A percentile compares a stretch with the other conserved stretches of the same genome.
Conservation (phyloP, 2,888 invertebrate species). For the Idaea biselata region DNA sequence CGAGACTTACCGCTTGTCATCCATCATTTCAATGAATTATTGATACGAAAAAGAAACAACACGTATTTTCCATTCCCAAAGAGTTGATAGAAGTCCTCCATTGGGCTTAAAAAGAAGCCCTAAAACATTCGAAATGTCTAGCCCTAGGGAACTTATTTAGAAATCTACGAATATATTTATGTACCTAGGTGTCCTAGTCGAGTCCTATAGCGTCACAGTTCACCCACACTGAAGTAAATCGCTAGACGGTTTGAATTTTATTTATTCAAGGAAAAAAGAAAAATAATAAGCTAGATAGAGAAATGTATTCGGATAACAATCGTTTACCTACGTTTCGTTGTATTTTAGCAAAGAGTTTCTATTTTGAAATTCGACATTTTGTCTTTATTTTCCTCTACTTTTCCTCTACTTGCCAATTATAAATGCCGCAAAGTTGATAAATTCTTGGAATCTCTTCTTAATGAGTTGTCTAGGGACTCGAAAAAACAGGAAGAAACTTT, state of each 20-base stretch:
- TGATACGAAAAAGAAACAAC: slow-evolving; percentile 41
- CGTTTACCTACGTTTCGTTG: not conserved
- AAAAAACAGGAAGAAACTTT: not conserved
- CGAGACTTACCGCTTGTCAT: slow-evolving; percentile 42
- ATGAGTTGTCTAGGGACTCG: not conserved
- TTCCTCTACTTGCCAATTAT: not conserved
- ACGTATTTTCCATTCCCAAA: slow-evolving; percentile 27
- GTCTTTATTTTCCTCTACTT: not conserved
- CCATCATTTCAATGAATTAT: slow-evolving; percentile 55
- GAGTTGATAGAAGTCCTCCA: slow-evolving; percentile 2
- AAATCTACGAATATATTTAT: not conserved
- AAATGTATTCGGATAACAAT: not conserved
- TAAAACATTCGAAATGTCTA: not conserved
- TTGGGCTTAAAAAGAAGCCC: not conserved
- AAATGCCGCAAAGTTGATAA: not conserved
- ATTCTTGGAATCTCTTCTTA: not conserved
- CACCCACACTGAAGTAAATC: not conserved
- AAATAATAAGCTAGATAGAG: not conserved
- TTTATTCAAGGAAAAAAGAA: not conserved
- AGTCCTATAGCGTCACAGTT: not conserved
- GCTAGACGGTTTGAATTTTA: not conserved
- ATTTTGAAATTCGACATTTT: not conserved
- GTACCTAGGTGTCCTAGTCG: not conserved
- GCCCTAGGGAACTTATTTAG: not conserved
- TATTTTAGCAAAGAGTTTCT: not conserved